Evolutionary conservation across 2,113 vertebrate genomes (phyloP).

Genomic region (Smithornis capensis): DNA sequence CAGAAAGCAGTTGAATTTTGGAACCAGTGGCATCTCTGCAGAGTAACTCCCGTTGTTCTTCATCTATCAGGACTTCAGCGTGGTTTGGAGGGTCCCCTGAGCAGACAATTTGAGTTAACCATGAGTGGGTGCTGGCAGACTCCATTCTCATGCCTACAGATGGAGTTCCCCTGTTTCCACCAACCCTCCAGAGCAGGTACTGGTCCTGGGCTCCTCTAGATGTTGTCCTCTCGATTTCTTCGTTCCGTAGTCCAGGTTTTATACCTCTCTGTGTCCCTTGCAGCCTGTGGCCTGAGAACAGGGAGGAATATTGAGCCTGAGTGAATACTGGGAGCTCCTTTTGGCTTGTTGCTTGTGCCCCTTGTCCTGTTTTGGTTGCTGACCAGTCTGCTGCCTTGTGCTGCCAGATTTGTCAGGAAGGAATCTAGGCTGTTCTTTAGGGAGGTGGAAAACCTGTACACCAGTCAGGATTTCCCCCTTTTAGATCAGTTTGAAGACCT

Average conservation of each 20-base stretch:
- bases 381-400: neutral
- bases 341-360: neutral
- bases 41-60: constrained; percentile 39
- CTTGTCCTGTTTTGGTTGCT: neutral
- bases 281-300: neutral
- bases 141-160: constrained; percentile 23
- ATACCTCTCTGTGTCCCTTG: neutral
- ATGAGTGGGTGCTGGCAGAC: constrained; percentile 28
- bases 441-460: neutral
- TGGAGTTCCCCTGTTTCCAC: constrained; percentile 38
- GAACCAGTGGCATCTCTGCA: constrained; percentile 25
- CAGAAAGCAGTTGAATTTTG: constrained; percentile 10
- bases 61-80: constrained; percentile 36
- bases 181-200: constrained; percentile 44
- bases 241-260: neutral
- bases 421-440: neutral
- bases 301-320: neutral
- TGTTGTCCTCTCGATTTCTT: constrained; percentile 4
- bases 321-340: neutral
- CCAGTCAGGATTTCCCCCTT: neutral
- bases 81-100: constrained; percentile 18
- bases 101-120: constrained; percentile 39
- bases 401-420: neutral
- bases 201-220: constrained; percentile 6
- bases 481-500: neutral